Conservation (phyloP, 2,113 vertebrate genomes). For the Dinomys branickii region DNA sequence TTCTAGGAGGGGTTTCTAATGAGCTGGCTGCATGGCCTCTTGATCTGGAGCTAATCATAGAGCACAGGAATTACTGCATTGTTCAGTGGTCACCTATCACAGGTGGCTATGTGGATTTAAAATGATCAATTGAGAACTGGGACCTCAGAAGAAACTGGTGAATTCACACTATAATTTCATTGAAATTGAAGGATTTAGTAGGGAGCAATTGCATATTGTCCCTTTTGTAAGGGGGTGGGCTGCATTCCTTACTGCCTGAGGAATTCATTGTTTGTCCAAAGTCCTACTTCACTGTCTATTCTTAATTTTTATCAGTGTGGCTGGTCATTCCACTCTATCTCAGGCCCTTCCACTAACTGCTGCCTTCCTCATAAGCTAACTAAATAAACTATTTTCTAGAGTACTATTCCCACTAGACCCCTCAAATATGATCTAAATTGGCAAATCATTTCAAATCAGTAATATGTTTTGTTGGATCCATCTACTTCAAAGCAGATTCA, state of each 20-base stretch:
- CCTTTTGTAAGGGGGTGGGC: neutral
- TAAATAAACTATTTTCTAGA: neutral
- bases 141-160: neutral
- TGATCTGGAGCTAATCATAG: neutral
- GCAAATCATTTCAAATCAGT: conserved; percentile 58
- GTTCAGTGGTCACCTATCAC: neutral
- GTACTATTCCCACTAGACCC: neutral
- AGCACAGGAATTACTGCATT: neutral
- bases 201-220: neutral
- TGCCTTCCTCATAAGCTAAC: neutral
- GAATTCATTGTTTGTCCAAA: neutral
- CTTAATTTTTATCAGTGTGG: neutral
- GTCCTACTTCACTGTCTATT: neutral
- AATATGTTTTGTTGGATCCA: neutral
- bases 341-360: neutral
- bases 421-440: neutral
- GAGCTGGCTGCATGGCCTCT: neutral
- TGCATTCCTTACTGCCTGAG: neutral
- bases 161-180: neutral
- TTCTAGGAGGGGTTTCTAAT: neutral
- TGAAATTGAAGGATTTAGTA: neutral
- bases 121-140: neutral
- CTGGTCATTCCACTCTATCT: neutral
- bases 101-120: neutral
- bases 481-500: neutral